Evolutionary conservation across 2,113 vertebrate species (phyloP).

Genomic region (Sturnus vulgaris): DNA sequence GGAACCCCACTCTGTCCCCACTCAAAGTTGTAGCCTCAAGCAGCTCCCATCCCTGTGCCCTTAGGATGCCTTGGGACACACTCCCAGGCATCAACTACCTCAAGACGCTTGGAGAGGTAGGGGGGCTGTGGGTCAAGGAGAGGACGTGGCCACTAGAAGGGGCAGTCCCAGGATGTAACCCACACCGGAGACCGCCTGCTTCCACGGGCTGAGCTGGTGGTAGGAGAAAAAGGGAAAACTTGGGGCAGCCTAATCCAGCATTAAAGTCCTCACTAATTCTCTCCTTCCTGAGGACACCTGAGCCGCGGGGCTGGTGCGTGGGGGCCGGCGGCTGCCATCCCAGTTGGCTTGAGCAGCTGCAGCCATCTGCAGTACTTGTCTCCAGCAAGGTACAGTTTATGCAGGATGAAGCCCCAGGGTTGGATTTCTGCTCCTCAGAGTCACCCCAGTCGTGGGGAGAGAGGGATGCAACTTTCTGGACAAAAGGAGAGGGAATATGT

Average conservation of each 20-base stretch:
- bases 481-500: not conserved
- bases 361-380: not conserved
- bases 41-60: not conserved
- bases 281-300: conserved; percentile 61
- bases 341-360: conserved; percentile 56
- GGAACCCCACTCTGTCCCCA: too few relatives aligned
- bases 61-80: rapidly evolving
- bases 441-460: not conserved
- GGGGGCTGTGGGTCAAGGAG: not conserved
- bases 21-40: not conserved
- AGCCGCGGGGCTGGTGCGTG: not conserved
- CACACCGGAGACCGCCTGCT: not conserved
- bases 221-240: not conserved
- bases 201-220: not conserved
- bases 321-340: not conserved
- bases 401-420: not conserved
- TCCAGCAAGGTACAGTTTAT: not conserved
- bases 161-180: not conserved
- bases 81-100: not conserved
- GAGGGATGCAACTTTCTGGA: not conserved
- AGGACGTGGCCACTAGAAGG: rapidly evolving
- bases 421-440: not conserved
- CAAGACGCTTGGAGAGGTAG: not conserved
- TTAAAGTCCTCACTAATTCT: conserved; percentile 37
- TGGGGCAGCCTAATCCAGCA: conserved; percentile 27